phyloP scores from a whole-genome alignment of 1,140 invertebrate species.

The Phymastichus coffea region DNA sequence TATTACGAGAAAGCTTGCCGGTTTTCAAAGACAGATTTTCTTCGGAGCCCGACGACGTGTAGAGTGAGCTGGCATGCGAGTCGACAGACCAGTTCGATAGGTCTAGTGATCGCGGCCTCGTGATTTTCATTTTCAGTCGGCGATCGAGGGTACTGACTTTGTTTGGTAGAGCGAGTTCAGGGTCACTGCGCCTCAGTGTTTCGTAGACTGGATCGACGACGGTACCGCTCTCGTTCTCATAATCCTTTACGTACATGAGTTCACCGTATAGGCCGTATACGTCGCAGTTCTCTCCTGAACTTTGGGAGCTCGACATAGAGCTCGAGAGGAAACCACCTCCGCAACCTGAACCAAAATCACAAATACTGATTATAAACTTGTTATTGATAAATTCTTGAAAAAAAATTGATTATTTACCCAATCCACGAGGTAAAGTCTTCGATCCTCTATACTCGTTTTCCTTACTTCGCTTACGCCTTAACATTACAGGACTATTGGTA shows the following conservation, averaged over 20 bases:
- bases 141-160: slow-evolving; percentile 79
- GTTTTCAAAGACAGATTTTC: slow-evolving; percentile 72
- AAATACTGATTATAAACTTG: too few relatives aligned
- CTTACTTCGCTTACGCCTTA: slow-evolving; percentile 68
- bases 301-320: slow-evolving; percentile 60
- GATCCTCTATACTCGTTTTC: slow-evolving; percentile 71
- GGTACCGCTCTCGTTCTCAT: slow-evolving; percentile 74
- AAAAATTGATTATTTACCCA: slow-evolving; percentile 44
- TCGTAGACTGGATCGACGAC: slow-evolving; percentile 73
- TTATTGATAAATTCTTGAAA: neutral
- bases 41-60: slow-evolving; percentile 78
- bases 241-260: slow-evolving; percentile 85
- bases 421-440: slow-evolving; percentile 75
- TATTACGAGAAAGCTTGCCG: slow-evolving; percentile 67
- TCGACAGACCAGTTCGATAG: slow-evolving; percentile 86
- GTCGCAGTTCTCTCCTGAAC: slow-evolving; percentile 71
- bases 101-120: slow-evolving; percentile 77
- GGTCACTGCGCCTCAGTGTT: slow-evolving; percentile 74
- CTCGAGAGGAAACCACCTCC: slow-evolving; percentile 59
- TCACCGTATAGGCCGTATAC: slow-evolving; percentile 89
- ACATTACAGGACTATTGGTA: slow-evolving; percentile 67
- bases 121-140: slow-evolving; percentile 75
- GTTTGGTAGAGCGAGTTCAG: slow-evolving; percentile 77
- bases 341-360: slow-evolving; percentile 27
- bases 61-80: slow-evolving; percentile 77